These are phyloP conservation scores for Silurus glanis DNA, from an alignment of 2,113 vertebrate genomes.

Conservation along the genomic window DNA sequence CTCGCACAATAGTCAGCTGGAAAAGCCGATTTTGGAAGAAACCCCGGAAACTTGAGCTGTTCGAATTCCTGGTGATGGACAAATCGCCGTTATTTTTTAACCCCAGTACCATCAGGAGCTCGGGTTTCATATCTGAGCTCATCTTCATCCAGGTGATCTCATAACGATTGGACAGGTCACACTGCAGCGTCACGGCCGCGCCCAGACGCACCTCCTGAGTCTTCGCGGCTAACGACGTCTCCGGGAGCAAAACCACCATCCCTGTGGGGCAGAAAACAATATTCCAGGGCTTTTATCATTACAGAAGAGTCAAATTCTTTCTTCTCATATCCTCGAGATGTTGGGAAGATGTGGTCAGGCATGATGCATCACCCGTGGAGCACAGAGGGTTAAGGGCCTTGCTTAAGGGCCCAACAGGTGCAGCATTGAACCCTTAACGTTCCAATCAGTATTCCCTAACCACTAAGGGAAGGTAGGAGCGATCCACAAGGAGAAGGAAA, in stretches of 20 bases:
- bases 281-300: too few relatives aligned
- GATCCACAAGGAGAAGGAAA: too few relatives aligned
- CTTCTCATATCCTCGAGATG: too few relatives aligned
- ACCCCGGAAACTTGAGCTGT: constrained; percentile 20
- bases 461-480: too few relatives aligned
- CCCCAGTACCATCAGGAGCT: constrained; percentile 19
- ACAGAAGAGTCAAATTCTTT: too few relatives aligned
- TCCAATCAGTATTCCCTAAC: too few relatives aligned
- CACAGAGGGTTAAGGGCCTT: too few relatives aligned
- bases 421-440: too few relatives aligned
- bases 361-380: too few relatives aligned
- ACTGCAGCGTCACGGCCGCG: not conserved
- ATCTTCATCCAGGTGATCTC: constrained; percentile 47
- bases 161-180: constrained; percentile 32
- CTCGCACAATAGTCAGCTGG: not conserved
- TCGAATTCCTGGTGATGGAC: constrained; percentile 22
- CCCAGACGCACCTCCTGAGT: constrained; percentile 26
- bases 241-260: not conserved
- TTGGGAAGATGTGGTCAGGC: too few relatives aligned
- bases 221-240: not conserved
- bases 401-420: too few relatives aligned
- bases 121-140: not conserved
- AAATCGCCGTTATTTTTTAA: constrained; percentile 28
- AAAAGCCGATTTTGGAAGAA: not conserved
- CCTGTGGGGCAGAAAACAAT: constrained; percentile 8